Percentiles rank a stretch among this genome's conserved stretches.
phyloP scores from a whole-genome alignment of 2,797 vertebrate genomes.

The Acipenser ruthenus region DNA sequence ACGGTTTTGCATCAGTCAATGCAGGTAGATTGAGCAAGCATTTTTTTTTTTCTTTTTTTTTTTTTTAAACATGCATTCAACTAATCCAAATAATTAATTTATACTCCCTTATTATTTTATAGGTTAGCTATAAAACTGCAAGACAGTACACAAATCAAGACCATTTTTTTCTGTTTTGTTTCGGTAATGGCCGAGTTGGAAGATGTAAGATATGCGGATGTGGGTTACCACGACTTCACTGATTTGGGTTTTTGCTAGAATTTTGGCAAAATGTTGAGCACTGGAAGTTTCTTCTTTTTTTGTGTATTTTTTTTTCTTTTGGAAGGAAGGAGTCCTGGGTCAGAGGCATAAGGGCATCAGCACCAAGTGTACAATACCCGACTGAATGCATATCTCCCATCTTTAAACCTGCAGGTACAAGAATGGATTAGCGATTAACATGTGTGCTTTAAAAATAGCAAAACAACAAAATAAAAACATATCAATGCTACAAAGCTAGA shows the following conservation, averaged over 20 bases:
- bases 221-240: slow-evolving; percentile 40
- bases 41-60: slow-evolving; percentile 62
- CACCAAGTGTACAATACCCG: slow-evolving; percentile 86
- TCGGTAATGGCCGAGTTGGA: slow-evolving; percentile 62
- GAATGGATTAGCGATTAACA: too few species aligned
- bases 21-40: slow-evolving; percentile 90
- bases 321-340: slow-evolving; percentile 73
- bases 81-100: slow-evolving; percentile 71
- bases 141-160: slow-evolving; percentile 80
- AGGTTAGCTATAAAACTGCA: slow-evolving; percentile 88
- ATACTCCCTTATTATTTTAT: slow-evolving; percentile 80
- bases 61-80: slow-evolving; percentile 87
- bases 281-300: slow-evolving; percentile 43
- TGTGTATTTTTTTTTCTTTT: slow-evolving; percentile 53
- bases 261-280: slow-evolving; percentile 69
- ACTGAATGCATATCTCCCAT: slow-evolving; percentile 87
- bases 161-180: slow-evolving; percentile 51
- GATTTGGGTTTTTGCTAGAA: slow-evolving; percentile 59
- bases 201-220: slow-evolving; percentile 78
- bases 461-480: too few species aligned
- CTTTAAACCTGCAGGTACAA: slow-evolving; percentile 64
- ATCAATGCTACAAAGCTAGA: too few species aligned
- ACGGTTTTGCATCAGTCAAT: slow-evolving; percentile 86
- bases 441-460: too few species aligned
- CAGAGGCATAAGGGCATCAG: slow-evolving; percentile 78